Conservation (phyloP, 2,888 invertebrate species). For the Lithophane semibrunnea region DNA sequence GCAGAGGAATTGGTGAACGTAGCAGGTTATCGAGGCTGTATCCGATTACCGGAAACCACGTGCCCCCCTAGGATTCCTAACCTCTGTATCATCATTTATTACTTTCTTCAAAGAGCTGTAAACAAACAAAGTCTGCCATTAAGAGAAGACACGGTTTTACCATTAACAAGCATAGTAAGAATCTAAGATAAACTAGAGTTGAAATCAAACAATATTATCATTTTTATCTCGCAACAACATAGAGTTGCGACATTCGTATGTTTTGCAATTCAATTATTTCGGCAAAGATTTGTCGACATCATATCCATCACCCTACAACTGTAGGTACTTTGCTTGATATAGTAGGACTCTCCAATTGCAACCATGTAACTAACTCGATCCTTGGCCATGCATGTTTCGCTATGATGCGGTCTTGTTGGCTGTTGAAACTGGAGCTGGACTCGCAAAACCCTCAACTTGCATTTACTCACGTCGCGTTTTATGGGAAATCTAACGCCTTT, state of each 20-base stretch:
- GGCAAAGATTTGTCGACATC: slow-evolving; percentile 11
- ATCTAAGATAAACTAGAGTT: slow-evolving; percentile 66
- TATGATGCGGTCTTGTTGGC: not conserved
- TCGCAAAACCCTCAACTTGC: not conserved
- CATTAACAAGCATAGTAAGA: slow-evolving; percentile 41
- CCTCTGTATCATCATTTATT: slow-evolving; percentile 11
- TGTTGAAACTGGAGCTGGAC: not conserved
- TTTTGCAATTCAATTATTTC: slow-evolving; percentile 3
- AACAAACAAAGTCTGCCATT: slow-evolving; percentile 33
- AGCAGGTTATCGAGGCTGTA: not conserved
- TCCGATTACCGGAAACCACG: not conserved
- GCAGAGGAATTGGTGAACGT: not conserved
- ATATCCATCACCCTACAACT: not conserved
- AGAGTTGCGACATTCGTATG: slow-evolving; percentile 69
- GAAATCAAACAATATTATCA: slow-evolving; percentile 77
- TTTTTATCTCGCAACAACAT: slow-evolving; percentile 78
- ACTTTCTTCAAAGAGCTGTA: slow-evolving; percentile 21
- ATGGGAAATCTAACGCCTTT: not conserved
- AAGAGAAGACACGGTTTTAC: slow-evolving; percentile 36
- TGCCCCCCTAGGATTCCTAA: slow-evolving; percentile 19
- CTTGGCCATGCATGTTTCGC: too few species aligned
- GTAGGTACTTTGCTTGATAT: not conserved
- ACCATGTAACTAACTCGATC: not conserved
- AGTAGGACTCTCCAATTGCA: not conserved
- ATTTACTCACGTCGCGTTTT: not conserved